phyloP scores from a whole-genome alignment of 2,113 vertebrate genomes.

The Platycercus adscitus region DNA sequence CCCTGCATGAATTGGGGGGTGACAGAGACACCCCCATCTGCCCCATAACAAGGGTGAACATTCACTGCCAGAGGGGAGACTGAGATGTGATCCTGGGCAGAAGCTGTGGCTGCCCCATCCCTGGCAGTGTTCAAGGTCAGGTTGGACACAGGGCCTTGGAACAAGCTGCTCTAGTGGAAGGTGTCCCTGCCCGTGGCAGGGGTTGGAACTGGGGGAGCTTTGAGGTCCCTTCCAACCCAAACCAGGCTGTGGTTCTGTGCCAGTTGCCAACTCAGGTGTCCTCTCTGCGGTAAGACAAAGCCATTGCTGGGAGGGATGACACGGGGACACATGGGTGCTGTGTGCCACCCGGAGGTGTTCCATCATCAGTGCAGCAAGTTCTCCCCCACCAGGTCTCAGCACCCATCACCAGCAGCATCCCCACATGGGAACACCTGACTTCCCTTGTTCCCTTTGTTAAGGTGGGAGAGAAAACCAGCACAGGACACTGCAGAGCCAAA shows the following conservation, averaged over 20 bases:
- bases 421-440: accelerated
- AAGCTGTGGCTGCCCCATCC: neutral
- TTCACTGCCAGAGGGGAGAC: neutral
- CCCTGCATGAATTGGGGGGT: neutral
- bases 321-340: accelerated
- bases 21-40: neutral
- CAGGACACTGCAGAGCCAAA: neutral
- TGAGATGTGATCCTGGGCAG: neutral
- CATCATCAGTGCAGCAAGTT: neutral
- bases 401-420: neutral
- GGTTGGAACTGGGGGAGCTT: neutral
- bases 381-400: neutral
- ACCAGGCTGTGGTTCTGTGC: neutral
- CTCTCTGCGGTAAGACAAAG: neutral
- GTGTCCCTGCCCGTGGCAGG: neutral
- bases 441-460: neutral
- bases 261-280: neutral
- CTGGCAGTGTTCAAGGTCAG: neutral
- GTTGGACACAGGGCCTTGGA: neutral
- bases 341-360: neutral
- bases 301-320: neutral
- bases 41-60: neutral
- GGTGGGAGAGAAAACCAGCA: neutral
- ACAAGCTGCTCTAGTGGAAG: neutral
- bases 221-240: neutral